A percentile compares a stretch with the other conserved stretches of the same genome.
phyloP scores from a whole-genome alignment of 2,888 invertebrate species.

The Gibbula magus region DNA sequence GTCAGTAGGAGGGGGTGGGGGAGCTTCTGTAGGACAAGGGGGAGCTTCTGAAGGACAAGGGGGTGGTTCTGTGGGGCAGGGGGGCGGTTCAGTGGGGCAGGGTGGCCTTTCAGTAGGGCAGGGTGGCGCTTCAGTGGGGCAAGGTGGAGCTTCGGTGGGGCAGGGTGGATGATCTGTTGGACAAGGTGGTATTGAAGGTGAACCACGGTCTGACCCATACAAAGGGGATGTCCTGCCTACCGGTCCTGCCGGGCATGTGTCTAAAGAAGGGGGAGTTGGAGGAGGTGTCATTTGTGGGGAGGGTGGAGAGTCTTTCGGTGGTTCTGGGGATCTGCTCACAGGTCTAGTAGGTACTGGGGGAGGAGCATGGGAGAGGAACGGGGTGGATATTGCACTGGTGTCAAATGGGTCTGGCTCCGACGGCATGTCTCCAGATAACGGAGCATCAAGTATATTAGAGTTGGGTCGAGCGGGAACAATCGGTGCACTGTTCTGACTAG shows the following conservation, averaged over 20 bases:
- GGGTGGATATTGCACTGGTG: slow-evolving; percentile 40
- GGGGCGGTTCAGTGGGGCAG: neutral
- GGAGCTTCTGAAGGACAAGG: slow-evolving; percentile 1
- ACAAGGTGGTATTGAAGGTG: neutral
- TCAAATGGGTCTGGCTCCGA: slow-evolving; percentile 28
- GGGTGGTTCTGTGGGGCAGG: neutral
- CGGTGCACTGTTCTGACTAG: neutral
- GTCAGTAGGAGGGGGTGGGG: slow-evolving; percentile 39
- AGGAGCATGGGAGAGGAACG: slow-evolving; percentile 35
- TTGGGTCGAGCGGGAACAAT: too few species aligned
- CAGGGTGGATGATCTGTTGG: neutral
- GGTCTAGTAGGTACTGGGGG: neutral
- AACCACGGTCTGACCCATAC: neutral
- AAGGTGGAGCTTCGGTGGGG: neutral
- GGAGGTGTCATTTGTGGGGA: slow-evolving; percentile 36
- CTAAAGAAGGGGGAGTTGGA: slow-evolving; percentile 20
- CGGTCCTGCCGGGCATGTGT: neutral
- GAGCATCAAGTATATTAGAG: neutral
- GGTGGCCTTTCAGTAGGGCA: too few species aligned
- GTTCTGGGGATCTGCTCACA: neutral
- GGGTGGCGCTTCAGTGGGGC: too few species aligned
- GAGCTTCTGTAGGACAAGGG: slow-evolving; percentile 30
- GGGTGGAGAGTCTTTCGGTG: neutral
- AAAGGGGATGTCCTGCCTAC: slow-evolving; percentile 10
- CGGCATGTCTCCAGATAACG: neutral